Conservation (phyloP, 2,113 vertebrate species). For the Perca schrenkii region DNA sequence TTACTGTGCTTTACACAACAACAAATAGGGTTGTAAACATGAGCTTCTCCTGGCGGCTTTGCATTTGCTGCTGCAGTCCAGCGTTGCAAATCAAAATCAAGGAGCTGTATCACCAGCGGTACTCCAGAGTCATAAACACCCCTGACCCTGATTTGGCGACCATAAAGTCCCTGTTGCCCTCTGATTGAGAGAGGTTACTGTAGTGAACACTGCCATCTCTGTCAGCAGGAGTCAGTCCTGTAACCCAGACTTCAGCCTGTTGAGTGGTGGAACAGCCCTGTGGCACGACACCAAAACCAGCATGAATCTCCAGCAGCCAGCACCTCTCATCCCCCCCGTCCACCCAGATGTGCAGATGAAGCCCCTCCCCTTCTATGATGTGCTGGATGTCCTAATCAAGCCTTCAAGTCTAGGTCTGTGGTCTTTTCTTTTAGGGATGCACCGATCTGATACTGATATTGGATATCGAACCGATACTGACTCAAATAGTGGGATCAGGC, state of each 20-base stretch:
- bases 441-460: too few relatives aligned
- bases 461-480: too few relatives aligned
- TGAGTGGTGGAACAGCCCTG: constrained; percentile 78
- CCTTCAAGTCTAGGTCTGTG: constrained; percentile 95
- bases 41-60: too few relatives aligned
- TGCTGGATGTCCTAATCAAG: constrained; percentile 96
- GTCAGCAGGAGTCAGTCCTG: constrained; percentile 80
- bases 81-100: constrained; percentile 86
- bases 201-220: constrained; percentile 80
- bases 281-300: constrained; percentile 84
- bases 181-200: constrained; percentile 22
- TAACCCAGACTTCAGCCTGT: constrained; percentile 79
- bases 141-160: neutral
- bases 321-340: constrained; percentile 90
- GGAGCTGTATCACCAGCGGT: neutral
- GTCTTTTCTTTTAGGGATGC: neutral
- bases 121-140: neutral
- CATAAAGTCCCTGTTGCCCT: constrained; percentile 78
- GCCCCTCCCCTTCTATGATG: constrained; percentile 94
- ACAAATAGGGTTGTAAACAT: neutral
- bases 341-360: constrained; percentile 97
- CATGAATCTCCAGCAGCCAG: constrained; percentile 94
- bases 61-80: neutral
- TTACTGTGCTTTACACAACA: neutral
- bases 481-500: too few relatives aligned